Evolutionary conservation across 2,113 vertebrate species (phyloP), one percentile per base, ranked within the genome.

Genomic region (Mystacornis crossleyi): DNA sequence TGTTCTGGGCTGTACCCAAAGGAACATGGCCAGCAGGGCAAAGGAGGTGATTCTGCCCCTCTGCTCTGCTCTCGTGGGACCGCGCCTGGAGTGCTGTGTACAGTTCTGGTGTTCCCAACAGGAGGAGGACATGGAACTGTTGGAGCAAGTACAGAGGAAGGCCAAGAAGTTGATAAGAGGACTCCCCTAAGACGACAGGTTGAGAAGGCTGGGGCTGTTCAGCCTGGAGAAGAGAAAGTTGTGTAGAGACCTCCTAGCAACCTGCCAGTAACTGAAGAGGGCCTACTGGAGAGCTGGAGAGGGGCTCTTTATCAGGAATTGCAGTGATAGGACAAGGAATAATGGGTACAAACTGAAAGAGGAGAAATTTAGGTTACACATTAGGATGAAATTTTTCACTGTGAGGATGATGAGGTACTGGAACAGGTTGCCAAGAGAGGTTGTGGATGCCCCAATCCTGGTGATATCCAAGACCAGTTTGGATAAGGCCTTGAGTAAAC

Each of bases 361-460:
- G 18, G 12, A 23, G 15, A 28, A 40, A 62, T 34, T 47, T 20
- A 40, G 10, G 4, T 54, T 62, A 11, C 2, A 4, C 2, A n/a
- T 54, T 24, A 38, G 19, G 33, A 54, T n/a, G 17, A 47, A 40
- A 5, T 19, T 47, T 16, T 53, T 40, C 24, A 14, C 10, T 24
- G 15, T 54, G 24, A 40, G 7, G 4, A 7, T 71, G 5, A 3
- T 14, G 14, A 87, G 10, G 26, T 38, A 21, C 13, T 25, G 53
- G 12, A 36, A 25, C 12, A 50, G 18, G 25, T 36, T 80, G 14
- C 26, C 31, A 9, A 12, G 17, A 9, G 34, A 8, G 0, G 28
- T 6, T 55, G 6, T 33, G 7, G 3, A 3, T 65, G 58, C 4
- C 8, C 9, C 12, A 43, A 0, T 1, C 18, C 20, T 57, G 12